Conservation (phyloP, 2,797 vertebrate species). For the Acanthis flammea region DNA sequence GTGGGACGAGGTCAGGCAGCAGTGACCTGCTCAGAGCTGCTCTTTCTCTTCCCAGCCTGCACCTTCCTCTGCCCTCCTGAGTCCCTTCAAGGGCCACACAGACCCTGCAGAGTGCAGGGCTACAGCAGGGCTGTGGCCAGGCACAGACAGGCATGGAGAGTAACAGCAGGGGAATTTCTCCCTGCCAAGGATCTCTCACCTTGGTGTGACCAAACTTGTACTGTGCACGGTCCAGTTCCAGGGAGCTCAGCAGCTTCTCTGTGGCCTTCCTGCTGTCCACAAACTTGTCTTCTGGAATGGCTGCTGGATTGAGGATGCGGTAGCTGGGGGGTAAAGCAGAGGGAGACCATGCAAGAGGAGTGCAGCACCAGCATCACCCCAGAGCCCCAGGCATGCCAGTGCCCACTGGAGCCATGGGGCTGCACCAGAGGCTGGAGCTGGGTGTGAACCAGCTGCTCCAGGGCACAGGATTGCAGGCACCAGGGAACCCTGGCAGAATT, state of each 20-base stretch:
- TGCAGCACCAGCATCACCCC: not conserved
- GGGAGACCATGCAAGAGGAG: not conserved
- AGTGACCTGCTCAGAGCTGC: not conserved
- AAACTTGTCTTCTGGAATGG: constrained; percentile 91
- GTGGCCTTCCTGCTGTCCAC: constrained; percentile 92
- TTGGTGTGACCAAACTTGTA: constrained; percentile 94
- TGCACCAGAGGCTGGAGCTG: not conserved
- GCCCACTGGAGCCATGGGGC: not conserved
- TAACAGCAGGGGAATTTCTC: not conserved
- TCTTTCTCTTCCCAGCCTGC: not conserved
- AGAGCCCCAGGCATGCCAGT: not conserved
- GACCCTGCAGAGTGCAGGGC: not conserved
- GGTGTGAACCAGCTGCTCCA: not conserved
- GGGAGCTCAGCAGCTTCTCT: constrained; percentile 86
- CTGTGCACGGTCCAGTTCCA: constrained; percentile 87
- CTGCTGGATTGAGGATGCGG: constrained; percentile 89
- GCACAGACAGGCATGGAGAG: not conserved
- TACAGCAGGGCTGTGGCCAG: not conserved
- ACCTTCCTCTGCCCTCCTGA: not conserved
- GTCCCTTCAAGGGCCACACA: too few relatives aligned
- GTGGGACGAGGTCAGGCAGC: not conserved
- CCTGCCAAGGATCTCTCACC: constrained; percentile 64
- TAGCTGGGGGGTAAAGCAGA: constrained; percentile 75
- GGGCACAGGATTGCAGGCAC: not conserved
- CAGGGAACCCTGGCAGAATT: not conserved